Evolutionary conservation across 2,888 invertebrate species (phyloP), one percentile per base, ranked within the genome.

Genomic region (Parapristionchus giblindavisi): DNA sequence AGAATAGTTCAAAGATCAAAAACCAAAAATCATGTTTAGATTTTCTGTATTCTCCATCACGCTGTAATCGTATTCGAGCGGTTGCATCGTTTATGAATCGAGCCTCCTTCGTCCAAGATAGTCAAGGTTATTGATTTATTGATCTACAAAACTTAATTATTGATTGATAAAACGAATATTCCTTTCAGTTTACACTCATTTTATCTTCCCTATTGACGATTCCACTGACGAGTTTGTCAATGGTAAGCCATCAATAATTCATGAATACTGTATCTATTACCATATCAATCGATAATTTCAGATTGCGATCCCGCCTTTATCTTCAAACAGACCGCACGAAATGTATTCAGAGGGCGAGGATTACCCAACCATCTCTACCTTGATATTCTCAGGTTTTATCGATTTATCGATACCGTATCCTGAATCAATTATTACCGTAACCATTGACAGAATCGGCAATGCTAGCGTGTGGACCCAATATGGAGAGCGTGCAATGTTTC

Each of bases 211-310:
- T 3, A 65, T 32, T 14, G 63, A 65, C 43, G 63, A 65, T 32
- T 65, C 63, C 17, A 43, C 40, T 40, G 63, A 65, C 43, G 63
- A 65, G 5, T 43, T 65, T 14, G 63, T 65, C 29, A 65, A 65
- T 27, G 63, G 63, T 65, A n/a, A n/a, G n/a, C n/a, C n/a, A n/a
- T n/a, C n/a, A n/a, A n/a, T n/a, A n/a, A n/a, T n/a, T 29, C 34
- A 43, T 3, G 6, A 29, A 27, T 38, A 27, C 3, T 40, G 38
- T 36, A 34, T 34, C 4, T 60, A n/a, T 3, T n/a, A 17, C 2
- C 36, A 24, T 38, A n/a, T 29, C 21, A 1, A 2, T 58, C 3
- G 17, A 1, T 24, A 58, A 58, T 14, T 61, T 3, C 29, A 65
- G 63, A 65, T 21, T 65, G 63, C 21, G 63, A 65, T 6, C 63